Base-by-base conservation (phyloP, 2,113 vertebrate species). In the Pseudopipra pipra region DNA sequence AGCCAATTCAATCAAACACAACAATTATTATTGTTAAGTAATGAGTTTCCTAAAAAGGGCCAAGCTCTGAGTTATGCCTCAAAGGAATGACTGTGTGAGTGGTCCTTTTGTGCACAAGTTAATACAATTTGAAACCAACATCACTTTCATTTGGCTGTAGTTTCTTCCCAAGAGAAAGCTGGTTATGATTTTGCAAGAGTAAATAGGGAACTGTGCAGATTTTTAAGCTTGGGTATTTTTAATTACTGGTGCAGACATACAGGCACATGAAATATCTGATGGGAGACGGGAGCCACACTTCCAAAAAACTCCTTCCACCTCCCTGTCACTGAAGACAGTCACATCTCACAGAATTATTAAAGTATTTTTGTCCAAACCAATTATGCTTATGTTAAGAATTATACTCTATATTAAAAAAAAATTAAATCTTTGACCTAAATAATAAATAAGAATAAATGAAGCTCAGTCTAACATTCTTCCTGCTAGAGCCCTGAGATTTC, bases 1-100 rank as follows among this genome's bases (percentile, higher is more conserved):
- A 85, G 73, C 72, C 91, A 92, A 91, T 89, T 95, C 84, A 85
- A 76, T 92, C 68, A 87, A 87, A 78, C 56, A 74, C 28, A 83
- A 76, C 67, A 81, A 83, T 95, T 43, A 51, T 51, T 86, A 93
- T 96, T 91, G 94, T 94, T 86, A 89, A 89, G 82, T 95, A 97
- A 96, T 90, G 58, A 56, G 21, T 96, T 95, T 91, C 87, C 66
- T 84, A 78, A 87, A 94, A 90, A 87, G 44, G 74, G 39, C 66
- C 89, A 95, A 84, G 94, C 58, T 84, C 80, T n/a, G 11, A 78
- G 82, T 92, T 91, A 88, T 74, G 47, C 35, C 89, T 94, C 82
- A 43, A 37, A 93, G 80, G 92, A 95, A 46, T 44, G 88, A 61
- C 70, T 47, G 82, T 95, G 77, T 80, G 89, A 96, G 89, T 65